phyloP scores from a whole-genome alignment of 2,888 invertebrate genomes.

The Sminthurides aquaticus region DNA sequence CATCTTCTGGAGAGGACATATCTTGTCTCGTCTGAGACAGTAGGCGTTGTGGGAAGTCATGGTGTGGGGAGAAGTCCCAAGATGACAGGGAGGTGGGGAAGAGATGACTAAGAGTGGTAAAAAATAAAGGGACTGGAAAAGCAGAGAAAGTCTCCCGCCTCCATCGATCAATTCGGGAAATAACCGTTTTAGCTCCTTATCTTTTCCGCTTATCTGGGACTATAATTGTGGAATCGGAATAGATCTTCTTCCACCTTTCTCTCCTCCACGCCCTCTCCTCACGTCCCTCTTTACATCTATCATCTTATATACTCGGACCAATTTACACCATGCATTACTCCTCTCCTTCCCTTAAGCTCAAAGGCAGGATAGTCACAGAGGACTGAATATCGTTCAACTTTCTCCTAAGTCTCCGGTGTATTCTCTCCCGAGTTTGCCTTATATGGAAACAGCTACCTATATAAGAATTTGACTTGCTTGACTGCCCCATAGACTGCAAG shows the following conservation, averaged over 20 bases:
- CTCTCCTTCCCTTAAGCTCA: background rate
- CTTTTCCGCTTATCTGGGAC: background rate
- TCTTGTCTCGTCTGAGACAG: no score
- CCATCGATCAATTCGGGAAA: slow-evolving; percentile 20
- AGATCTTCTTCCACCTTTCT: background rate
- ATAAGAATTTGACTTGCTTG: no score
- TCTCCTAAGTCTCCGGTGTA: background rate
- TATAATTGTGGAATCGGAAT: background rate
- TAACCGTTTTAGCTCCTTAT: slow-evolving; percentile 15
- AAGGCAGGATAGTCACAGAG: no score
- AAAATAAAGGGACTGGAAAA: background rate
- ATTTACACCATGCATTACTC: background rate
- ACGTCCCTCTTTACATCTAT: background rate
- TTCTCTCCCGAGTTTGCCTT: no score
- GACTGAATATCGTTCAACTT: no score
- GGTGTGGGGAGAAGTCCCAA: no score
- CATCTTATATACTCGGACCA: background rate
- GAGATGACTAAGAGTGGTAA: no score
- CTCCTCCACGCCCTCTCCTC: background rate
- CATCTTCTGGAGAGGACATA: no score
- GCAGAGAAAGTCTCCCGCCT: background rate
- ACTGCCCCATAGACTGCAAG: no score
- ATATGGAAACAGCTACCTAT: no score
- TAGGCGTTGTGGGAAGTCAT: no score
- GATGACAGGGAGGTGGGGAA: no score